phyloP scores from a whole-genome alignment of 2,888 invertebrate genomes.

The Branchipolynoe longqiensis region DNA sequence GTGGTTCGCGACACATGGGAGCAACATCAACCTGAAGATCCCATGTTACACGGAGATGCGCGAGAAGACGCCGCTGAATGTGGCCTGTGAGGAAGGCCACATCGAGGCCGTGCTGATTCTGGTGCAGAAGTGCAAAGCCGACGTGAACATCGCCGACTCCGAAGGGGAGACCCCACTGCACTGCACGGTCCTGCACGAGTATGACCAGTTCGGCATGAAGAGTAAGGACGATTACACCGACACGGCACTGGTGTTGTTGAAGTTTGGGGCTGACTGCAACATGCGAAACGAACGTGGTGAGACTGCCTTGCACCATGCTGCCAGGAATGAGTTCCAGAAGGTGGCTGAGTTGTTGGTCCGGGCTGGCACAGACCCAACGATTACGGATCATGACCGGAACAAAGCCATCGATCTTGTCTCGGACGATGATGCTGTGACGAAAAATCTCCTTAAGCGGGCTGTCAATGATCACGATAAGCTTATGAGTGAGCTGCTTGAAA shows the following conservation, averaged over 20 bases:
- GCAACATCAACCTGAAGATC: constrained; percentile 67
- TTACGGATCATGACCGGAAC: constrained; percentile 67
- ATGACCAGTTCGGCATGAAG: constrained; percentile 70
- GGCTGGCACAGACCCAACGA: constrained; percentile 66
- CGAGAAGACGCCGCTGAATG: constrained; percentile 68
- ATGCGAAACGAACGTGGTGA: constrained; percentile 67
- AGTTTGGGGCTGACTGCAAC: constrained; percentile 67
- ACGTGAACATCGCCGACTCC: constrained; percentile 66
- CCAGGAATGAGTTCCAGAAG: constrained; percentile 70
- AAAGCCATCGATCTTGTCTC: constrained; percentile 68
- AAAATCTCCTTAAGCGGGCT: constrained; percentile 66
- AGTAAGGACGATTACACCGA: constrained; percentile 70
- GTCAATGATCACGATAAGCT: constrained; percentile 64
- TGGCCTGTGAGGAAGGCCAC: constrained; percentile 69
- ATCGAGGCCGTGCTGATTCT: constrained; percentile 64
- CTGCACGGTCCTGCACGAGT: constrained; percentile 65
- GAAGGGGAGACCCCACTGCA: constrained; percentile 67
- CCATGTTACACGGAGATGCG: constrained; percentile 68
- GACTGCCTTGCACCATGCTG: constrained; percentile 68
- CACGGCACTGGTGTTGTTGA: constrained; percentile 65
- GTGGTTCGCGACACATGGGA: constrained; percentile 65
- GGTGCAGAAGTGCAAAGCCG: constrained; percentile 66
- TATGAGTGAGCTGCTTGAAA: constrained; percentile 66
- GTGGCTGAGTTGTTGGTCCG: constrained; percentile 66
- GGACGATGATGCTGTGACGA: constrained; percentile 67